A percentile compares a stretch with the other conserved stretches of the same genome.
Evolutionary conservation across 2,888 invertebrate genomes (phyloP).

Genomic region (Rambutsinella grinnellia): DNA sequence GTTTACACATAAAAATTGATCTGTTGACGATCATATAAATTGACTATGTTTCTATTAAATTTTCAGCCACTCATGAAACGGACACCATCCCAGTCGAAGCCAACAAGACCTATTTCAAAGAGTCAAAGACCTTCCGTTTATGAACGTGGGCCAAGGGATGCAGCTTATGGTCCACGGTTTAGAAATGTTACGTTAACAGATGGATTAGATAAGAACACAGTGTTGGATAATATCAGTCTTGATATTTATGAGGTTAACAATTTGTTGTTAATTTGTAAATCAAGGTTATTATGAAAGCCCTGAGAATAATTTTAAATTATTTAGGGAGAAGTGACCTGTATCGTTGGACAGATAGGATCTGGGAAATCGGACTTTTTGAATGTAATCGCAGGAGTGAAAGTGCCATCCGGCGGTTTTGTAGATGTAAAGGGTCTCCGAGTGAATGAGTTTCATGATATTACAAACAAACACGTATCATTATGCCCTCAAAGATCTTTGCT

Average conservation of each 20-base stretch:
- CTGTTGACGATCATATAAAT: too few relatives aligned
- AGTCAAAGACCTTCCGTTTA: constrained; percentile 29
- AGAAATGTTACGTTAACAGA: constrained; percentile 28
- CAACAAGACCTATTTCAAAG: constrained; percentile 35
- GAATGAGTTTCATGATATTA: constrained; percentile 39
- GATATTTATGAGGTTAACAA: constrained; percentile 45
- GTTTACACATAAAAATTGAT: background rate
- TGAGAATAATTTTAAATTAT: background rate
- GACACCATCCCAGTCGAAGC: constrained; percentile 11
- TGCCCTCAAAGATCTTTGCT: constrained; percentile 52
- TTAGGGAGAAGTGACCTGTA: constrained; percentile 46
- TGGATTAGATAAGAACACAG: background rate
- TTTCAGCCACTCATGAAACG: background rate
- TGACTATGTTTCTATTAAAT: background rate
- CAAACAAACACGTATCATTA: constrained; percentile 46
- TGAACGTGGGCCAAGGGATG: constrained; percentile 31
- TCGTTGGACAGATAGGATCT: constrained; percentile 41
- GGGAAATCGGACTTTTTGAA: constrained; percentile 54
- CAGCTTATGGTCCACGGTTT: constrained; percentile 23
- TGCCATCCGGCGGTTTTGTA: constrained; percentile 48
- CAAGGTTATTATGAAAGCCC: background rate
- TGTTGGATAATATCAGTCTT: constrained; percentile 49
- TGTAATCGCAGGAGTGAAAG: constrained; percentile 36
- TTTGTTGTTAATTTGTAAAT: background rate
- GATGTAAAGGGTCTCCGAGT: constrained; percentile 50